A percentile compares a stretch with the other conserved stretches of the same genome.
Evolutionary conservation across 2,113 vertebrate species (phyloP).

Genomic region (Gracilinanus agilis): DNA sequence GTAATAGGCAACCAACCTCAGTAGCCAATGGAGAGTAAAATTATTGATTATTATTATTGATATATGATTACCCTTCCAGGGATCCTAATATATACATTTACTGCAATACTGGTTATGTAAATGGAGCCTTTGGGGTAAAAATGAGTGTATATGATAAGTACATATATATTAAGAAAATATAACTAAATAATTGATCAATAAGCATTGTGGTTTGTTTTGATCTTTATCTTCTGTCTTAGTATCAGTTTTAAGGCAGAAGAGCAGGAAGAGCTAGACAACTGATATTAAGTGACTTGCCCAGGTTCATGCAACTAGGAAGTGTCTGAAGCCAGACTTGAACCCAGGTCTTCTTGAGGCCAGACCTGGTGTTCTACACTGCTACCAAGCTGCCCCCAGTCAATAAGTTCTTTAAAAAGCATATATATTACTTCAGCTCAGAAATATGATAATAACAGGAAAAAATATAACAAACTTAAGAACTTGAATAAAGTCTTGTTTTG

Average conservation of each 20-base stretch:
- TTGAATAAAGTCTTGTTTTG: neutral
- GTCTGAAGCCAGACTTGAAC: no score
- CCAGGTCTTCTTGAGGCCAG: no score
- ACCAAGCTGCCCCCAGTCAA: no score
- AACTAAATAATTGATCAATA: neutral
- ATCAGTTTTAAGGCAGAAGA: no score
- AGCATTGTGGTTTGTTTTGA: neutral
- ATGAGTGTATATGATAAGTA: neutral
- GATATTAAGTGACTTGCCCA: no score
- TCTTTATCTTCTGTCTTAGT: no score
- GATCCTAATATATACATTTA: neutral
- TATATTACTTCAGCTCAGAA: neutral
- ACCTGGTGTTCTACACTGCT: no score
- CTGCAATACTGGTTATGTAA: neutral
- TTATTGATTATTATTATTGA: no score
- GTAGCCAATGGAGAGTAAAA: conserved; percentile 27
- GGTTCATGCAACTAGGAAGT: no score
- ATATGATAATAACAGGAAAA: neutral
- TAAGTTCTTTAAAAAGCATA: neutral
- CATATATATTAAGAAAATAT: neutral
- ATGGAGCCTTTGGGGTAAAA: neutral
- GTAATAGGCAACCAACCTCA: neutral
- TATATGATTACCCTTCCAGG: neutral
- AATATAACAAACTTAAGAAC: neutral
- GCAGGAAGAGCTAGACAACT: no score